Conservation (phyloP, 2,797 vertebrate species). For the Myripristis murdjan region DNA sequence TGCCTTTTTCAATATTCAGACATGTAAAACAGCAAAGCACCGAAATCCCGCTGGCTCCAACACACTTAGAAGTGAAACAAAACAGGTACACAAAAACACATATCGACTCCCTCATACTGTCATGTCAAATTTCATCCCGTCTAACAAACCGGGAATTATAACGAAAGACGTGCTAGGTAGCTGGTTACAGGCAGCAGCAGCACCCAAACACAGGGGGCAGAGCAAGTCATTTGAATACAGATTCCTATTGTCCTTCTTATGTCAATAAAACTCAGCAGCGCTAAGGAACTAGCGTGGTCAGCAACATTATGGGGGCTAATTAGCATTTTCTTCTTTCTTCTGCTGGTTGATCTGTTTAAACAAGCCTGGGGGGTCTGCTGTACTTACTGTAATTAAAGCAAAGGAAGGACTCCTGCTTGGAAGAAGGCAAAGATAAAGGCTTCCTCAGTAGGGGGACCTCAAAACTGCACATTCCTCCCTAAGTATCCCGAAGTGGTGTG, state of each 20-base stretch:
- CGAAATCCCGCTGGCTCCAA: constrained; percentile 26
- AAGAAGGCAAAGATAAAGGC: constrained; percentile 70
- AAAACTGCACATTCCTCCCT: constrained; percentile 44
- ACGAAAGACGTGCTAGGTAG: constrained; percentile 40
- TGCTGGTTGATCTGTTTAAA: constrained; percentile 83
- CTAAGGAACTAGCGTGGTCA: constrained; percentile 79
- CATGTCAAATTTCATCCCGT: constrained; percentile 47
- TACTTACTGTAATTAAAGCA: constrained; percentile 86
- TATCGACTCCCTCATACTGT: constrained; percentile 19
- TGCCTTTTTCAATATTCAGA: constrained; percentile 57
- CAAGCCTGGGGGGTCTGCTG: constrained; percentile 81
- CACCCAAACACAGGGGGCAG: constrained; percentile 61
- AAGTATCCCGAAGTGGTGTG: constrained; percentile 65
- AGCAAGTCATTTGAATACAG: constrained; percentile 81
- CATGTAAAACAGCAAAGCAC: constrained; percentile 58
- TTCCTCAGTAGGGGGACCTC: constrained; percentile 59
- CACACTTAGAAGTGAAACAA: constrained; percentile 26
- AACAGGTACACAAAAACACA: constrained; percentile 37
- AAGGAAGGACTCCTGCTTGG: constrained; percentile 68
- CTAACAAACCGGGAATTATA: constrained; percentile 13
- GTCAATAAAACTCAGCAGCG: constrained; percentile 84
- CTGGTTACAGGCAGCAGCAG: constrained; percentile 35
- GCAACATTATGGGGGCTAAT: constrained; percentile 84
- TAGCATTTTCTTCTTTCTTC: constrained; percentile 86
- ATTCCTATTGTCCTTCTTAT: constrained; percentile 84